phyloP scores from a whole-genome alignment of 2,888 invertebrate species.

The Noctua janthina region DNA sequence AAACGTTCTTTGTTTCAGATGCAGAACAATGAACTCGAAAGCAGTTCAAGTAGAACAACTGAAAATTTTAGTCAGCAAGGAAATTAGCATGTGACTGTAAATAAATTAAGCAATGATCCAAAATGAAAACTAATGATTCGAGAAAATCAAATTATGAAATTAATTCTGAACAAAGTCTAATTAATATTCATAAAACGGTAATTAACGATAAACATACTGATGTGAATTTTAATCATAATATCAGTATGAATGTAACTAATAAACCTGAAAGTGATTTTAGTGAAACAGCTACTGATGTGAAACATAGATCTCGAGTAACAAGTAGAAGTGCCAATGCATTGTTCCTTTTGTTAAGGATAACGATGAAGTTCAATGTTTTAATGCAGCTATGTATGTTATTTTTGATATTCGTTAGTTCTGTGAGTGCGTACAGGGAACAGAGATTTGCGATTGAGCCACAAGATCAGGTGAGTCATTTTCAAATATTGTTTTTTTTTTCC shows the following conservation, averaged over 20 bases:
- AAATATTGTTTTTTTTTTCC: constrained; percentile 5
- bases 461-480: constrained; percentile 81
- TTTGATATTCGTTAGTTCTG: constrained; percentile 73
- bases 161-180: constrained; percentile 23
- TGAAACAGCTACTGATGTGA: constrained; percentile 37
- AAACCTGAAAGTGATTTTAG: constrained; percentile 45
- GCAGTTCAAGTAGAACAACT: not conserved
- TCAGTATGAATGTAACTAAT: constrained; percentile 47
- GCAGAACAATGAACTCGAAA: constrained; percentile 32
- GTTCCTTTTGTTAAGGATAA: constrained; percentile 85
- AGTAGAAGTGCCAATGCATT: constrained; percentile 84
- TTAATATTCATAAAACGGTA: constrained; percentile 14
- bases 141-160: constrained; percentile 30
- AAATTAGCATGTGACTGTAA: constrained; percentile 42
- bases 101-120: constrained; percentile 34
- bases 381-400: constrained; percentile 75
- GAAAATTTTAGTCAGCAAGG: constrained; percentile 10
- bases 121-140: constrained; percentile 51
- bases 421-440: constrained; percentile 82
- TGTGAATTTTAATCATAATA: constrained; percentile 33
- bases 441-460: constrained; percentile 88
- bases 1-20: constrained; percentile 63
- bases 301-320: constrained; percentile 73
- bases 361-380: constrained; percentile 58
- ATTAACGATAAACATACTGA: constrained; percentile 28